Conservation (phyloP, 2,113 vertebrate species). For the Genyomyrus donnyi region DNA sequence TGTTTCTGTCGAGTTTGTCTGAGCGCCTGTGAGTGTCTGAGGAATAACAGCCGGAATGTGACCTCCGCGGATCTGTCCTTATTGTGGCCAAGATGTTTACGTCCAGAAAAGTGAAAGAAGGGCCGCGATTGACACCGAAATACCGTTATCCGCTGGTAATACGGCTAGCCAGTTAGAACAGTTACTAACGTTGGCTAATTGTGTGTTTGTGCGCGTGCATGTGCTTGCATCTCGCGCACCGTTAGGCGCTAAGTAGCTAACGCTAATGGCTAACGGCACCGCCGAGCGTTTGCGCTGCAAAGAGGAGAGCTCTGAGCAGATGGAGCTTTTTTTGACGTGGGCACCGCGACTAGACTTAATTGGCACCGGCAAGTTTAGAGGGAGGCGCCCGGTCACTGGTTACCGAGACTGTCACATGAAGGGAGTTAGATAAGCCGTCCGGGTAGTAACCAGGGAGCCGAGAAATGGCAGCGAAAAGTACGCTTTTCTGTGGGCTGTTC, state of each 20-base stretch:
- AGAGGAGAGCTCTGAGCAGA: not conserved
- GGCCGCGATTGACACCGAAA: constrained; percentile 54
- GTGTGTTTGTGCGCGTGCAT: constrained; percentile 22
- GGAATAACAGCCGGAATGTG: constrained; percentile 44
- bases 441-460: not conserved
- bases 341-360: not conserved
- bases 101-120: constrained; percentile 53
- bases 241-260: not conserved
- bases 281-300: not conserved
- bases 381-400: not conserved
- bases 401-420: not conserved
- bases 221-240: not conserved
- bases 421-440: not conserved
- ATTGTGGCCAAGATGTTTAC: constrained; percentile 56
- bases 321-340: not conserved
- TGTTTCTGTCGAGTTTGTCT: not conserved
- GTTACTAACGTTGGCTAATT: constrained; percentile 19
- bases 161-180: not conserved
- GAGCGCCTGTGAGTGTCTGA: constrained; percentile 30
- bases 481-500: not conserved
- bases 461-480: not conserved
- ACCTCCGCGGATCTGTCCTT: constrained; percentile 30
- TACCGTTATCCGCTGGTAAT: constrained; percentile 58
- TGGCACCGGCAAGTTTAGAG: not conserved
- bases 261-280: not conserved